phyloP scores from a whole-genome alignment of 1,140 invertebrate genomes.

The Melanaphis sacchari region DNA sequence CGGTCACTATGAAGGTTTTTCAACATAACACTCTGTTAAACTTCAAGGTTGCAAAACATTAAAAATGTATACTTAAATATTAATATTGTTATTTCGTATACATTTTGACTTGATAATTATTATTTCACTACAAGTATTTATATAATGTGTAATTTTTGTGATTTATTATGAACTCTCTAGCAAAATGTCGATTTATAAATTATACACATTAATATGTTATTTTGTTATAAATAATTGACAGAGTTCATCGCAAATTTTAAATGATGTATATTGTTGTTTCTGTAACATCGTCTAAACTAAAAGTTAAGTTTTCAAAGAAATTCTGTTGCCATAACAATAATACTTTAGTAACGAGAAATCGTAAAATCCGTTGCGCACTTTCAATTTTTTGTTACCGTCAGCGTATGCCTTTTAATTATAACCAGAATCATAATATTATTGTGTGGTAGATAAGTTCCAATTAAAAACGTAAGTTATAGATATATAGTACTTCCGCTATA shows the following conservation, averaged over 20 bases:
- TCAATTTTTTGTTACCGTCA: background rate
- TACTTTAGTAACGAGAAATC: background rate
- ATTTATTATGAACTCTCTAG: no score
- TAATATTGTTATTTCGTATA: no score
- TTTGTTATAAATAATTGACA: background rate
- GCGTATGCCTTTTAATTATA: background rate
- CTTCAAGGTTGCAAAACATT: no score
- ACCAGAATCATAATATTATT: background rate
- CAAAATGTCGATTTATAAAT: no score
- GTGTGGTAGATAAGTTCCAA: background rate
- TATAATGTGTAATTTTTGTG: no score
- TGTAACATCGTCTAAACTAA: background rate
- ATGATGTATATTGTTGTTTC: background rate
- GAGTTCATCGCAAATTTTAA: background rate
- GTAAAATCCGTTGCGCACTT: background rate
- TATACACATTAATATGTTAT: background rate
- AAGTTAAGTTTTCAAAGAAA: background rate
- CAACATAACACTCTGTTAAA: no score
- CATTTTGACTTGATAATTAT: no score
- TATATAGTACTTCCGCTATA: background rate
- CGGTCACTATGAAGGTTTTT: background rate
- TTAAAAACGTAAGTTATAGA: background rate
- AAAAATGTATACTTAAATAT: no score
- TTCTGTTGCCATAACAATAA: background rate
- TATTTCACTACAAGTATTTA: no score